Percentiles rank a stretch among this genome's conserved stretches.
phyloP scores from a whole-genome alignment of 2,888 invertebrate species.

The Lysandra coridon region DNA sequence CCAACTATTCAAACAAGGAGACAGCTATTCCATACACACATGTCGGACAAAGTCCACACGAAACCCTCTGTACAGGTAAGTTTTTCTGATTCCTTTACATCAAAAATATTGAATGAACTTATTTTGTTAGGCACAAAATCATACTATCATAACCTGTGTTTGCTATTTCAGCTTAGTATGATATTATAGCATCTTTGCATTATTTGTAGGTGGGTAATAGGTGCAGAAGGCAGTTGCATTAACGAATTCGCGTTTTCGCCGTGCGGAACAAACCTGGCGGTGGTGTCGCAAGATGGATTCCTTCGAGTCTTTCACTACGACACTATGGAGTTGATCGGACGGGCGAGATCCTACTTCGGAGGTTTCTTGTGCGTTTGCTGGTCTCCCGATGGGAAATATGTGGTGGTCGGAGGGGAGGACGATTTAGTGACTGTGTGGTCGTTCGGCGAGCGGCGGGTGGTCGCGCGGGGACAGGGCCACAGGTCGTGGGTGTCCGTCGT shows the following conservation, averaged over 20 bases:
- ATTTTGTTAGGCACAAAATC: not conserved
- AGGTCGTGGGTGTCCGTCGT: constrained; percentile 99
- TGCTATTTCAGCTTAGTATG: too few relatives aligned
- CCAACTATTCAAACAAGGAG: constrained; percentile 96
- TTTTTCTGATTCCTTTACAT: not conserved
- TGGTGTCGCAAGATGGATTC: constrained; percentile 97
- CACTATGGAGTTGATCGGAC: constrained; percentile 96
- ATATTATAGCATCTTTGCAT: constrained; percentile 59
- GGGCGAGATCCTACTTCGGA: constrained; percentile 98
- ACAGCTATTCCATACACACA: constrained; percentile 95
- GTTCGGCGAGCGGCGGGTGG: constrained; percentile 93
- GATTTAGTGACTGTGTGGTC: constrained; percentile 99
- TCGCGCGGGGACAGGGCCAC: constrained; percentile 98
- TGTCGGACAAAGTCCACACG: constrained; percentile 97
- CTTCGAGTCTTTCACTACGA: constrained; percentile 98
- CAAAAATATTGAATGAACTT: not conserved
- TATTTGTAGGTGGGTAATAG: constrained; percentile 87
- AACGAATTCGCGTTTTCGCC: constrained; percentile 99
- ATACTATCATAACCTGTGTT: too few relatives aligned
- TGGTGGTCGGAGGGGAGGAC: constrained; percentile 98
- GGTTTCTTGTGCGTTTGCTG: constrained; percentile 98
- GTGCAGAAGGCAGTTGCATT: constrained; percentile 89
- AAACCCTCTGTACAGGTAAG: constrained; percentile 87
- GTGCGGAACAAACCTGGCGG: constrained; percentile 94
- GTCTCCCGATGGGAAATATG: constrained; percentile 97